These are phyloP conservation scores for Notospermus geniculatus DNA, from an alignment of 1,140 invertebrate species.

Conservation along the genomic window DNA sequence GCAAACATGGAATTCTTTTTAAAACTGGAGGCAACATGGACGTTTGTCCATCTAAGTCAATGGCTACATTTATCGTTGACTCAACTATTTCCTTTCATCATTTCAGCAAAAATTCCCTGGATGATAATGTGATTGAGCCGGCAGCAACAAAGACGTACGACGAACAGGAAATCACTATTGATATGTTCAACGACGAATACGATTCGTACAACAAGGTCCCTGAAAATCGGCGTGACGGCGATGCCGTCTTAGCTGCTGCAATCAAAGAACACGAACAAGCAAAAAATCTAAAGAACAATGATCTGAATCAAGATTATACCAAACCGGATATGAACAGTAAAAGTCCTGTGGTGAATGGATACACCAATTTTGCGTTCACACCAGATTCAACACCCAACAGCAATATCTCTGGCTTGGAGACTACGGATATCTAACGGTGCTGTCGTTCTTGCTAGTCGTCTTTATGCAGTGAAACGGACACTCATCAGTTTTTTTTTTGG, in stretches of 20 bases:
- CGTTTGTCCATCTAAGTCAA: too few relatives aligned
- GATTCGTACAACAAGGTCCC: constrained; percentile 17
- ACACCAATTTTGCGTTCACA: not conserved
- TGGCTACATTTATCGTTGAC: too few relatives aligned
- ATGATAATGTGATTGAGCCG: constrained; percentile 73
- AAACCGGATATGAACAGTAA: not conserved
- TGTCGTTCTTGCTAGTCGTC: too few relatives aligned
- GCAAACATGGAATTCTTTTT: too few relatives aligned
- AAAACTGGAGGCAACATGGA: too few relatives aligned
- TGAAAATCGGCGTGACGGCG: not conserved
- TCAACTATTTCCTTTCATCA: constrained; percentile 17
- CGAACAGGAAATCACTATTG: constrained; percentile 17
- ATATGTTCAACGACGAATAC: constrained; percentile 20
- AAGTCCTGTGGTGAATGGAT: not conserved
- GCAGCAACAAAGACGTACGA: constrained; percentile 9
- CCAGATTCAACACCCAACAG: not conserved
- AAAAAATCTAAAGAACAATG: constrained; percentile 1
- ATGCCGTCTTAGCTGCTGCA: not conserved
- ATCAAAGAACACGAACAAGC: constrained; percentile 3
- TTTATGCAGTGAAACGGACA: too few relatives aligned
- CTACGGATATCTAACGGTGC: constrained; percentile 1
- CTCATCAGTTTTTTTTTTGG: too few relatives aligned
- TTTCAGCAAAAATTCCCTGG: constrained; percentile 76
- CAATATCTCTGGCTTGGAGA: constrained; percentile 2
- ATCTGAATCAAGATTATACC: constrained; percentile 1